phyloP scores from a whole-genome alignment of 2,888 invertebrate genomes.

The Clunio marinus region DNA sequence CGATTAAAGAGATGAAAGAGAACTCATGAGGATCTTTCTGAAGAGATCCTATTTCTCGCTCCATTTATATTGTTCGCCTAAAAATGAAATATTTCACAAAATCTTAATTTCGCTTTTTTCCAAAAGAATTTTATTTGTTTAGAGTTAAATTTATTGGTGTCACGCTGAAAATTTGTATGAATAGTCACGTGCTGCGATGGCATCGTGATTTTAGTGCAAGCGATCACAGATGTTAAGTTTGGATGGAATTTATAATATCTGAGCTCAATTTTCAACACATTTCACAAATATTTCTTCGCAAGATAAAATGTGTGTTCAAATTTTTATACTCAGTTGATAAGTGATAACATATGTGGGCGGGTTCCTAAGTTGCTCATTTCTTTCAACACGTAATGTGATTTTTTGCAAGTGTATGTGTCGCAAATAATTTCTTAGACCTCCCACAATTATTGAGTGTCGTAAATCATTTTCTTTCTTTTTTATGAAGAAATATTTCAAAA shows the following conservation, averaged over 20 bases:
- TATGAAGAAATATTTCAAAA: too few relatives aligned
- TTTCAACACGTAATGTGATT: too few relatives aligned
- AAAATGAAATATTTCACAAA: background rate
- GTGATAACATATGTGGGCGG: background rate
- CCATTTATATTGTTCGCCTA: constrained; percentile 12
- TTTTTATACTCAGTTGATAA: background rate
- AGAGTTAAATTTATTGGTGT: constrained; percentile 33
- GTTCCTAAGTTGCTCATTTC: background rate
- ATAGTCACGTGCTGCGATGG: constrained; percentile 37
- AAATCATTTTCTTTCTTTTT: constrained; percentile 18
- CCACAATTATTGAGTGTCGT: background rate
- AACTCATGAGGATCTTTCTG: background rate
- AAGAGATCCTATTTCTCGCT: constrained; percentile 37
- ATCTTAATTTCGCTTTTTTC: too few relatives aligned
- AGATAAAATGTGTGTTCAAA: background rate
- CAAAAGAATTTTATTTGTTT: constrained; percentile 17
- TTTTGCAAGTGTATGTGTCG: too few relatives aligned
- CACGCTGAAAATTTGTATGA: constrained; percentile 38
- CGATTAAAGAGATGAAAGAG: background rate
- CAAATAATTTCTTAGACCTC: background rate
- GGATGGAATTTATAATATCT: background rate
- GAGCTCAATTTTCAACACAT: background rate
- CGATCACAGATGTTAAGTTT: constrained; percentile 4
- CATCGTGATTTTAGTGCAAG: background rate
- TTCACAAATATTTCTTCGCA: background rate